Evolutionary conservation across 2,113 vertebrate genomes (phyloP).

Genomic region (Mustelus asterias): DNA sequence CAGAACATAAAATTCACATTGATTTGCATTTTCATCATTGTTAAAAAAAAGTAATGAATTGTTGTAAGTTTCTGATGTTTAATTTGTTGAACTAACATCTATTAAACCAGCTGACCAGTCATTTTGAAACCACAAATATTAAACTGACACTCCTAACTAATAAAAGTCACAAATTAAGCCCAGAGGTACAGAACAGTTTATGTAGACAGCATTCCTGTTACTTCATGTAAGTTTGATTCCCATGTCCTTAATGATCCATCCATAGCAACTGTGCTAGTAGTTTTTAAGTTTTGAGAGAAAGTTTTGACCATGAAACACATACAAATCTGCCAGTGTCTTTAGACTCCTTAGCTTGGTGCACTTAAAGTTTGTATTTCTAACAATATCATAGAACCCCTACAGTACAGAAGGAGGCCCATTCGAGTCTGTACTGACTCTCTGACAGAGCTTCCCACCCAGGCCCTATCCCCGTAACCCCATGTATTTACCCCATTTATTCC

Average conservation of each 20-base stretch:
- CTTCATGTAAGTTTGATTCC: neutral
- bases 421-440: too few relatives aligned
- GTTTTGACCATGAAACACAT: too few relatives aligned
- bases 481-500: too few relatives aligned
- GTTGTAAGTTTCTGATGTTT: neutral
- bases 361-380: neutral
- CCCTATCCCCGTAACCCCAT: too few relatives aligned
- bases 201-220: neutral
- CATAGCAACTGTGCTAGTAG: neutral
- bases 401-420: too few relatives aligned
- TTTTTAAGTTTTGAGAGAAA: neutral
- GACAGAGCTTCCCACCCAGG: too few relatives aligned
- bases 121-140: neutral
- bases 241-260: neutral
- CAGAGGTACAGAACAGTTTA: neutral
- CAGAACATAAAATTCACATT: neutral
- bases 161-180: too few relatives aligned
- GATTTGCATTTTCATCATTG: neutral
- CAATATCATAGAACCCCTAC: too few relatives aligned
- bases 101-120: neutral
- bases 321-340: too few relatives aligned
- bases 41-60: neutral
- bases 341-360: neutral
- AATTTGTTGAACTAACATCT: neutral
- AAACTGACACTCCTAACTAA: neutral